Percentiles rank a stretch among this genome's conserved stretches.
phyloP scores from a whole-genome alignment of 2,888 invertebrate genomes.

The Eristalis pertinax region DNA sequence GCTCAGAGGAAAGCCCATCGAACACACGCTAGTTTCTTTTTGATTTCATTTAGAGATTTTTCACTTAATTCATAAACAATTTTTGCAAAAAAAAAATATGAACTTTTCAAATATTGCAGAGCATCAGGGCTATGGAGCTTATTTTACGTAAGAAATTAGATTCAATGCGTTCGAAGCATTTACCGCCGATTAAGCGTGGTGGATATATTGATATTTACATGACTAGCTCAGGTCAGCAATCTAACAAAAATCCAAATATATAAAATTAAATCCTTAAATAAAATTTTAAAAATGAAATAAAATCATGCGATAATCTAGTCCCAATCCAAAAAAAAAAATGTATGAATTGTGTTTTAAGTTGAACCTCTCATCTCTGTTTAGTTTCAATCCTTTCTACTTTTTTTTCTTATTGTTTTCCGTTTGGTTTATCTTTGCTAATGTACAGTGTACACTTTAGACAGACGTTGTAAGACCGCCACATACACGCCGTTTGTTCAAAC shows the following conservation, averaged over 20 bases:
- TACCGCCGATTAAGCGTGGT: slow-evolving; percentile 91
- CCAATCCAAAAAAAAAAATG: slow-evolving; percentile 24
- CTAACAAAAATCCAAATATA: slow-evolving; percentile 46
- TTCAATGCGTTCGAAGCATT: slow-evolving; percentile 89
- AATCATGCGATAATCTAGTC: slow-evolving; percentile 23
- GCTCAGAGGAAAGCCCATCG: slow-evolving; percentile 33
- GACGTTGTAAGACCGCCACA: neutral
- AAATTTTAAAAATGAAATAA: slow-evolving; percentile 19
- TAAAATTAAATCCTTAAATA: slow-evolving; percentile 35
- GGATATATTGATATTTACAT: slow-evolving; percentile 92
- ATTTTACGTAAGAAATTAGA: slow-evolving; percentile 87
- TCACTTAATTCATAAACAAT: slow-evolving; percentile 10
- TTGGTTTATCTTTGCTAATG: neutral
- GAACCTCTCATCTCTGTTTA: neutral
- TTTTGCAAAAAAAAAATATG: slow-evolving; percentile 1
- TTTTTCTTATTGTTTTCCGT: neutral
- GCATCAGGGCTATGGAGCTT: slow-evolving; percentile 88
- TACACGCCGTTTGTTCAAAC: neutral
- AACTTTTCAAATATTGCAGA: slow-evolving; percentile 83
- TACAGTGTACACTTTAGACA: neutral
- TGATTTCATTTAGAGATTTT: slow-evolving; percentile 1
- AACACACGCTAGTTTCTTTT: slow-evolving; percentile 16
- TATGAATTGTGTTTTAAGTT: slow-evolving; percentile 10
- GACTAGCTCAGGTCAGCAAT: slow-evolving; percentile 91
- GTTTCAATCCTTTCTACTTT: neutral